Evolutionary conservation across 2,113 vertebrate genomes (phyloP), one percentile per base, ranked within the genome.

Genomic region (Phrynocephalus versicolor): DNA sequence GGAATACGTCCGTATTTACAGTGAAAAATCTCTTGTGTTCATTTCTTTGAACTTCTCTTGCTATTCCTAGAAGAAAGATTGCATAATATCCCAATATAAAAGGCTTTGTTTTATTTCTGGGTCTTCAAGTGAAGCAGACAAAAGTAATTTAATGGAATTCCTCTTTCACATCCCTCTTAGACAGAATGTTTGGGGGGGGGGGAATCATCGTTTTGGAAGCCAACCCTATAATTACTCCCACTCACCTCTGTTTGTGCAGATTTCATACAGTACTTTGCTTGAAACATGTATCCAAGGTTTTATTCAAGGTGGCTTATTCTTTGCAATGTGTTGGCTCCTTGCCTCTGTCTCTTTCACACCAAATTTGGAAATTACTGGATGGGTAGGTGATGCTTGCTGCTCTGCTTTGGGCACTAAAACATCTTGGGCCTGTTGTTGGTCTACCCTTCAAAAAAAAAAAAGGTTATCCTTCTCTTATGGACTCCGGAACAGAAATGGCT

Each of bases 91-190:
- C 67, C 65, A 81, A 75, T 3, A 35, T 16, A 72, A 18, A 27
- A 74, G 30, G 7, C 19, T n/a, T 23, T 45, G 19, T 3, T 77
- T 51, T 73, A 73, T 41, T 72, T 86, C 65, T 74, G 41, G n/a
- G 30, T 55, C 73, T 37, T 33, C 39, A 80, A n/a, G 35, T 85
- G 60, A 85, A 88, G 78, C 69, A 89, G 10, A 1, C 41, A 62
- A 33, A 15, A 18, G 23, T 88, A 84, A 88, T 41, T 73, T 62
- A 90, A 51, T 57, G 85, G 35, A 9, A 0, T 0, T 41, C 7
- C 2, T 86, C 67, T 74, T 89, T 87, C 70, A 35, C 14, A 80
- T 76, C 19, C 87, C n/a, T 88, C 82, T 83, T 62, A 78, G 79
- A 65, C 27, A 85, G 51, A 69, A 1, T 51, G 1, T 79, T n/a